phyloP scores from a whole-genome alignment of 2,797 vertebrate species.

The Neomorphus geoffroyi region DNA sequence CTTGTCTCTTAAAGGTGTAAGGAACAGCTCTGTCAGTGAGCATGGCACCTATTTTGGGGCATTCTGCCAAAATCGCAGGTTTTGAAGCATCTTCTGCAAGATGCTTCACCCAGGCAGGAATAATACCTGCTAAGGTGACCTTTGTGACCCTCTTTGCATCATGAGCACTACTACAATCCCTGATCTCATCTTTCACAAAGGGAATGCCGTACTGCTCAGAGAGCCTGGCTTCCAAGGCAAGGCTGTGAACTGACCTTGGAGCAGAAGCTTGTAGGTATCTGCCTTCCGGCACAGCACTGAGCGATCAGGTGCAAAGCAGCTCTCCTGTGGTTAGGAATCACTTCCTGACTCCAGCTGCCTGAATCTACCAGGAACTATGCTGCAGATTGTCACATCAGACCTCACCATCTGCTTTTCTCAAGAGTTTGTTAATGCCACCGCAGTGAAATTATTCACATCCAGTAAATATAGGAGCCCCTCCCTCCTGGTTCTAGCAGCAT shows the following conservation, averaged over 20 bases:
- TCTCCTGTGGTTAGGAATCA: background rate
- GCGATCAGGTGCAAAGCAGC: background rate
- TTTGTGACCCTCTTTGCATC: background rate
- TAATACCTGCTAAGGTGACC: background rate
- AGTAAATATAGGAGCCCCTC: background rate
- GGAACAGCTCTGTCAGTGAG: background rate
- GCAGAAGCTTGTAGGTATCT: background rate
- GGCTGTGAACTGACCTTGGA: background rate
- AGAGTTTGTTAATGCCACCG: background rate
- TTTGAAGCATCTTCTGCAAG: background rate
- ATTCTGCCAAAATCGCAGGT: background rate
- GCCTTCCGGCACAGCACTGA: background rate
- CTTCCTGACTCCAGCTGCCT: background rate
- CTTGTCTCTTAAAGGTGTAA: background rate
- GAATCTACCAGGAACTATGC: background rate
- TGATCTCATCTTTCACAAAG: background rate
- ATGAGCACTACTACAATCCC: background rate
- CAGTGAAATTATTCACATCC: background rate
- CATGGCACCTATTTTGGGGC: background rate
- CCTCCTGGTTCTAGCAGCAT: too few relatives aligned
- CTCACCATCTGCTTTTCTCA: background rate
- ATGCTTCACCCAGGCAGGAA: background rate
- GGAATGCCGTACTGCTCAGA: background rate
- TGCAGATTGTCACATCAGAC: background rate
- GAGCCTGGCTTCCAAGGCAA: background rate